Evolutionary conservation across 1,140 invertebrate species (phyloP).

Genomic region (Gryon sp.): DNA sequence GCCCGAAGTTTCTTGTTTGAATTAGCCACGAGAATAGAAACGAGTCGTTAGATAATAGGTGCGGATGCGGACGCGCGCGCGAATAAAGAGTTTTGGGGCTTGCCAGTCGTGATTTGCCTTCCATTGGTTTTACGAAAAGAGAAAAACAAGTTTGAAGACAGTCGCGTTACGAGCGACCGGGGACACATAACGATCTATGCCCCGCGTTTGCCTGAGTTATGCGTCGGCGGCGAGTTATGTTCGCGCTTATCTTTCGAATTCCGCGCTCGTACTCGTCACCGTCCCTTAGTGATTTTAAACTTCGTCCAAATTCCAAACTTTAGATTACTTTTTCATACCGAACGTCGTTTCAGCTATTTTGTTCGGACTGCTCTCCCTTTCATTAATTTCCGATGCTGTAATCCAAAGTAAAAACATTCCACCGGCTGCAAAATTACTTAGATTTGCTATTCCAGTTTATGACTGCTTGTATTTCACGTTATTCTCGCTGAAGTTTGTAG

Average conservation of each 20-base stretch:
- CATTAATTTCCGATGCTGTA: slow-evolving; percentile 33
- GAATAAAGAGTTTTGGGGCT: slow-evolving; percentile 55
- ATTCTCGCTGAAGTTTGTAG: too few species aligned
- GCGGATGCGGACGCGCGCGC: slow-evolving; percentile 20
- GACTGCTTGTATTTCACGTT: neutral
- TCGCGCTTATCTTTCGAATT: slow-evolving; percentile 75
- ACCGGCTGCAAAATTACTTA: slow-evolving; percentile 1
- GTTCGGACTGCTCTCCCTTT: slow-evolving; percentile 21
- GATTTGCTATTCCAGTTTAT: slow-evolving; percentile 7
- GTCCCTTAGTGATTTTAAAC: slow-evolving; percentile 64
- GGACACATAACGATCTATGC: slow-evolving; percentile 76
- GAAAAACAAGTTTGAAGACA: slow-evolving; percentile 78
- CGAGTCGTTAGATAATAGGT: slow-evolving; percentile 37
- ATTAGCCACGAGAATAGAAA: slow-evolving; percentile 70
- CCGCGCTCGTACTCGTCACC: slow-evolving; percentile 66
- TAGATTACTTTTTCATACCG: slow-evolving; percentile 55
- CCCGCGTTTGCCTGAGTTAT: slow-evolving; percentile 71
- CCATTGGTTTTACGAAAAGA: slow-evolving; percentile 75
- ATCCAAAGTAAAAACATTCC: slow-evolving; percentile 2
- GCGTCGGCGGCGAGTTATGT: slow-evolving; percentile 71
- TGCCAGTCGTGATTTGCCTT: slow-evolving; percentile 45
- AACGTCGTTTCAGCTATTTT: slow-evolving; percentile 42
- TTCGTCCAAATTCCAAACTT: slow-evolving; percentile 52
- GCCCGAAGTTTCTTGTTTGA: slow-evolving; percentile 70
- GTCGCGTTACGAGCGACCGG: slow-evolving; percentile 76